Evolutionary conservation across 2,888 invertebrate genomes (phyloP).

Genomic region (Tetranychus piercei): DNA sequence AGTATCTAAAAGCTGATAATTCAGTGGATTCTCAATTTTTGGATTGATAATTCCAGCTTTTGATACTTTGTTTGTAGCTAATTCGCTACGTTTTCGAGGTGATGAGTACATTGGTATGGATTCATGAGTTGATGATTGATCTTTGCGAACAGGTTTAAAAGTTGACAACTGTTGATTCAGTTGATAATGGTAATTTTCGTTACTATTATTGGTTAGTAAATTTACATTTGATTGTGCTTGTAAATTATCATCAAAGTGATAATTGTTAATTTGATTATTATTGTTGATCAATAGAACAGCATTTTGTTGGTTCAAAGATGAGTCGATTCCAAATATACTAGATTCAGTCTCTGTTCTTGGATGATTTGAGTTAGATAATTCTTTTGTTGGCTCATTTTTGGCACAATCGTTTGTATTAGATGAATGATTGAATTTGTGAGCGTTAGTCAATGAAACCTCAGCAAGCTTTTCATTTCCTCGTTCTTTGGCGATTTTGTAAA

Average conservation of each 20-base stretch:
- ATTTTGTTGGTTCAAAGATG: too few species aligned
- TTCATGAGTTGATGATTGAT: neutral
- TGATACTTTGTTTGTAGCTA: neutral
- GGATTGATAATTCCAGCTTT: neutral
- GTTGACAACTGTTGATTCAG: neutral
- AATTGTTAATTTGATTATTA: too few species aligned
- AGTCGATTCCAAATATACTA: too few species aligned
- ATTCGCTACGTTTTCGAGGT: neutral
- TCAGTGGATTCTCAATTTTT: neutral
- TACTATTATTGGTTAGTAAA: too few species aligned
- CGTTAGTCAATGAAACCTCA: constrained; percentile 9
- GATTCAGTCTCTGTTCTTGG: too few species aligned
- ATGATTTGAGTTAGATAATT: too few species aligned
- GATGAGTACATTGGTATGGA: neutral
- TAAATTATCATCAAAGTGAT: too few species aligned
- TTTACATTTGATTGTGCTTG: too few species aligned
- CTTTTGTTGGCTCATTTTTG: too few species aligned
- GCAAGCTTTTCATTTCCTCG: constrained; percentile 13
- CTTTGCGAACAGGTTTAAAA: neutral
- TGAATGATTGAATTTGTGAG: neutral
- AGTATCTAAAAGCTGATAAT: too few species aligned
- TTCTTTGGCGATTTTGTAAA: constrained; percentile 17
- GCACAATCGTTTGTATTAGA: neutral
- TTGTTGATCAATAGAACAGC: too few species aligned
- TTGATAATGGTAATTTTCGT: too few species aligned